These are phyloP conservation scores for Drosophila greeni DNA, from an alignment of 2,888 invertebrate genomes.

Conservation along the genomic window DNA sequence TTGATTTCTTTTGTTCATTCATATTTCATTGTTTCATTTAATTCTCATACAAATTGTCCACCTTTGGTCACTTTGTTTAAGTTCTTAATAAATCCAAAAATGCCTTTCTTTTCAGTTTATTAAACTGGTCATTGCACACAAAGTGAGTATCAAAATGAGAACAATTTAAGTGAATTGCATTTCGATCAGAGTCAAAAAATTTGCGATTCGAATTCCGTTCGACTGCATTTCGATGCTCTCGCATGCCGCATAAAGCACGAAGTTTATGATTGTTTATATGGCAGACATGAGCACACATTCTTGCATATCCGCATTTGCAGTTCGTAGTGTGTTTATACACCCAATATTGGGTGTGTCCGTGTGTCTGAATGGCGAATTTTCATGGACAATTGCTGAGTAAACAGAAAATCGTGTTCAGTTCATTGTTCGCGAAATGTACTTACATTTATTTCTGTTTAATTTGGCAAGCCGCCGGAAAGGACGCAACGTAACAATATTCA, in stretches of 20 bases:
- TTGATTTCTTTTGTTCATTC: too few relatives aligned
- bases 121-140: slow-evolving; percentile 1
- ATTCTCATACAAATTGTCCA: neutral
- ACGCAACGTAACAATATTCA: slow-evolving; percentile 21
- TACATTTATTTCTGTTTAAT: slow-evolving; percentile 29
- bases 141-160: neutral
- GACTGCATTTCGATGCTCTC: slow-evolving; percentile 34
- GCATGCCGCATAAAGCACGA: slow-evolving; percentile 31
- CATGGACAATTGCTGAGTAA: slow-evolving; percentile 39
- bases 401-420: slow-evolving; percentile 37
- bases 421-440: slow-evolving; percentile 34
- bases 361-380: slow-evolving; percentile 21
- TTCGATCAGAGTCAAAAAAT: slow-evolving; percentile 17
- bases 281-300: slow-evolving; percentile 16
- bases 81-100: slow-evolving; percentile 2
- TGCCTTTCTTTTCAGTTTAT: slow-evolving; percentile 4
- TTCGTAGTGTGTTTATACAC: slow-evolving; percentile 13
- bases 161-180: slow-evolving; percentile 20
- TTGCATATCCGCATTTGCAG: slow-evolving; percentile 13
- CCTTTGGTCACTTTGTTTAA: neutral
- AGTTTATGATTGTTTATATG: slow-evolving; percentile 43
- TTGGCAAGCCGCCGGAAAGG: slow-evolving; percentile 30
- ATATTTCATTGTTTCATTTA: neutral
- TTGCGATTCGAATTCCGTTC: slow-evolving; percentile 22
- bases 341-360: slow-evolving; percentile 20